Evolutionary conservation across 1,140 invertebrate genomes (phyloP), one percentile per base, ranked within the genome.

Genomic region (Hypothenemus hampei): DNA sequence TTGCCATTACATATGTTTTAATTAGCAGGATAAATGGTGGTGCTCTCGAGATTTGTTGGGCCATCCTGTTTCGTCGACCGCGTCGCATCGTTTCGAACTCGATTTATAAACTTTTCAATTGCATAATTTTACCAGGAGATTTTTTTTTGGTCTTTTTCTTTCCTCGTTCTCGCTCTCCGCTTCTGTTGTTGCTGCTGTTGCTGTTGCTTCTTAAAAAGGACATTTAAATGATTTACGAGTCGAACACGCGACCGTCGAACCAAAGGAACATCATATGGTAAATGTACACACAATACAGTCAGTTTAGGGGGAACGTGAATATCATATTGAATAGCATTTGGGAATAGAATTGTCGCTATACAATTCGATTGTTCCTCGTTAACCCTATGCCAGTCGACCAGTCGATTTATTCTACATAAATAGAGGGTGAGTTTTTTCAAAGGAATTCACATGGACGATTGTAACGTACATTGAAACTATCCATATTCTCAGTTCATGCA

Each of bases 281-380:
- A 66, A 66, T 65, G 65, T 66, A 62, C 61, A 63, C 63, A 65
- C 63, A 64, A 62, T 60, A 53, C 52, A 39, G 15, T 36, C 39
- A 22, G 55, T 59, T 64, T n/a, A n/a, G 59, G 59, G 63, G 62
- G 63, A 61, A 46, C 36, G 48, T 21, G 52, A 67, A 68, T 69
- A 68, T 68, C 64, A 65, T 64, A 64, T 64, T 64, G 62, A 65
- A 68, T 65, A 49, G 65, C 49, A 60, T 48, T 49, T 49, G 60
- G 65, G 60, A 66, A 64, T 66, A 56, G 57, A 65, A 63, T 68
- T 65, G 63, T 66, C 62, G 61, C 56, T 51, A 62, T 63, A 65
- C 64, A 60, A 67, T 69, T 68, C 60, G 64, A 69, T 69, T 69
- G 65, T 67, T 69, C 64, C 65, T 69, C 62, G 67, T 69, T 69